Percentiles rank a stretch among this genome's conserved stretches.
Evolutionary conservation across 2,113 vertebrate genomes (phyloP).

Genomic region (Myrmophylax atrothorax): DNA sequence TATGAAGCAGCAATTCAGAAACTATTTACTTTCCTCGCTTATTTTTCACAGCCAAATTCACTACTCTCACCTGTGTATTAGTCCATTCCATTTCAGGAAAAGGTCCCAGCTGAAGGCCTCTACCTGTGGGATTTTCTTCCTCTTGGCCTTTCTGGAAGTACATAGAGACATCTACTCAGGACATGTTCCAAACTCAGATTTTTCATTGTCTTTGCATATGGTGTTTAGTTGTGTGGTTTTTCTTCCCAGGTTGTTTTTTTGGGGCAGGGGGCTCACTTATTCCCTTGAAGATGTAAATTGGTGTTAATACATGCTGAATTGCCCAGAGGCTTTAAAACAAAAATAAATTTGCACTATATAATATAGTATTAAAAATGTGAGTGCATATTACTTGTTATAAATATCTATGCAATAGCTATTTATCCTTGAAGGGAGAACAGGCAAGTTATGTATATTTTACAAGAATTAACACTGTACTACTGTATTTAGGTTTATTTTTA

Average conservation of each 20-base stretch:
- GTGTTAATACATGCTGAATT: background rate
- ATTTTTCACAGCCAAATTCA: slow-evolving; percentile 18
- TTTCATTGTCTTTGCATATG: slow-evolving; percentile 15
- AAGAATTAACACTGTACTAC: background rate
- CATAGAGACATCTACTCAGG: slow-evolving; percentile 66
- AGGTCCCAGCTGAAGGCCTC: slow-evolving; percentile 68
- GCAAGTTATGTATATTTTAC: background rate
- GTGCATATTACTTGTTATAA: background rate
- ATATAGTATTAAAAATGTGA: background rate
- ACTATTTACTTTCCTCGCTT: slow-evolving; percentile 19
- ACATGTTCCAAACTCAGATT: slow-evolving; percentile 35
- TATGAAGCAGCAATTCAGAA: background rate
- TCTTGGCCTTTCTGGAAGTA: slow-evolving; percentile 68
- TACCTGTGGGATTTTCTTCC: slow-evolving; percentile 69
- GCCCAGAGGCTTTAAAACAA: background rate
- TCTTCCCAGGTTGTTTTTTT: background rate
- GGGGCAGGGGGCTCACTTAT: background rate
- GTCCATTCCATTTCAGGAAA: slow-evolving; percentile 69
- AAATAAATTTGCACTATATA: background rate
- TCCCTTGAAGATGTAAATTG: background rate
- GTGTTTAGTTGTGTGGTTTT: background rate
- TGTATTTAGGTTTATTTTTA: slow-evolving; percentile 17
- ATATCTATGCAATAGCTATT: background rate
- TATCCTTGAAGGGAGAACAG: background rate
- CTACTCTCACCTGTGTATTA: slow-evolving; percentile 64